These are phyloP conservation scores for Prunella strophiata DNA, from an alignment of 2,797 vertebrate genomes.

Conservation along the genomic window DNA sequence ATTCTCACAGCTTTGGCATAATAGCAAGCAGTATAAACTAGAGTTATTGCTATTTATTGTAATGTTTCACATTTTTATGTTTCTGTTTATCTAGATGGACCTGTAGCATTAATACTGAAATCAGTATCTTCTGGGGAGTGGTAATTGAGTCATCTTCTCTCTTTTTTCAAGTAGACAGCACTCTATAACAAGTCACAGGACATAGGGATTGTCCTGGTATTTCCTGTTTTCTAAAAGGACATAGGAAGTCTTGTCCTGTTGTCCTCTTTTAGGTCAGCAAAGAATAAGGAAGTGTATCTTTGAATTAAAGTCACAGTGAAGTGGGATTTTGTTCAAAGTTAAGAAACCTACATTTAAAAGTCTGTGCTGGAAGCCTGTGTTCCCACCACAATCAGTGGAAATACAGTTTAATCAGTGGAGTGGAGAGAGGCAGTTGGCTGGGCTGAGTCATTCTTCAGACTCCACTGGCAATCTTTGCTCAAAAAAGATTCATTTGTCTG, in stretches of 20 bases:
- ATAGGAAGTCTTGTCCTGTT: not conserved
- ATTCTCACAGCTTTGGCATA: not conserved
- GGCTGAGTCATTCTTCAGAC: not conserved
- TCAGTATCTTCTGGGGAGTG: not conserved
- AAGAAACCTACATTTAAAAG: not conserved
- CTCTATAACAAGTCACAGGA: not conserved
- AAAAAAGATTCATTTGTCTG: not conserved
- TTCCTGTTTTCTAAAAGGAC: not conserved
- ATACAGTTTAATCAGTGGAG: not conserved
- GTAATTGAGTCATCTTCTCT: not conserved
- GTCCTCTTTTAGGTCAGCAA: not conserved
- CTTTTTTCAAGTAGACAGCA: not conserved
- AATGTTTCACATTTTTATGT: not conserved
- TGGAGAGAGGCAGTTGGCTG: not conserved
- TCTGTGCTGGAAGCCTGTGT: not conserved
- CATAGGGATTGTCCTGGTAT: not conserved
- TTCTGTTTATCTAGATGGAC: not conserved
- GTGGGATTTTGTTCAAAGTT: not conserved
- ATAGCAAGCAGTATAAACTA: not conserved
- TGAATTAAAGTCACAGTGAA: not conserved
- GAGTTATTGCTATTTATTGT: not conserved
- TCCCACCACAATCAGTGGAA: not conserved
- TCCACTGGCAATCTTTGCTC: not conserved
- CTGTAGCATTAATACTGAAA: not conserved
- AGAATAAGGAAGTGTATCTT: not conserved